A percentile compares a stretch with the other conserved stretches of the same genome.
Evolutionary conservation across 2,888 invertebrate genomes (phyloP).

Genomic region (Chrysina gloriosa): DNA sequence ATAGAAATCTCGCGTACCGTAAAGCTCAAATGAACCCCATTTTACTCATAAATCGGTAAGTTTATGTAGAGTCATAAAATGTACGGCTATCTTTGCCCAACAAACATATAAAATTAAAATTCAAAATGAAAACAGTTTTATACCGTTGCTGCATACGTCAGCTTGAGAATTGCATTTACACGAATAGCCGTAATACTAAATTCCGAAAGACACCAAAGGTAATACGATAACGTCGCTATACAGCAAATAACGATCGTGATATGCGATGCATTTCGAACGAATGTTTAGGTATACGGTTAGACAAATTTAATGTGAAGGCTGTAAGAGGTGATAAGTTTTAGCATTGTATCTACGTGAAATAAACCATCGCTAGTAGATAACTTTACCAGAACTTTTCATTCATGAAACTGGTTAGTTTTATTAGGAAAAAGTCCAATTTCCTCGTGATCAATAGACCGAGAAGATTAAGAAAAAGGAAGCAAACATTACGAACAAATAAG

Average conservation of each 20-base stretch:
- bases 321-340: too few relatives aligned
- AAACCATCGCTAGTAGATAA: too few relatives aligned
- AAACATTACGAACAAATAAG: constrained; percentile 1
- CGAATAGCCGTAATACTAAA: constrained; percentile 6
- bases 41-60: constrained; percentile 15
- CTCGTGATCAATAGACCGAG: background rate
- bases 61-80: constrained; percentile 27
- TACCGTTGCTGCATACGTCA: background rate
- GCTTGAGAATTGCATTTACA: background rate
- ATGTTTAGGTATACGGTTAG: too few relatives aligned
- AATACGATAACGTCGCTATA: background rate
- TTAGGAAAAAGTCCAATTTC: too few relatives aligned
- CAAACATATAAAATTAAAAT: constrained; percentile 30
- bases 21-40: constrained; percentile 1
- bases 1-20: too few relatives aligned
- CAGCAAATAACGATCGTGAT: too few relatives aligned
- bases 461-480: constrained; percentile 3
- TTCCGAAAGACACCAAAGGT: background rate
- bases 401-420: too few relatives aligned
- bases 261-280: too few relatives aligned
- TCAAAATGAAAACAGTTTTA: constrained; percentile 15
- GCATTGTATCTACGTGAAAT: too few relatives aligned
- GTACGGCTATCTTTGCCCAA: constrained; percentile 9
- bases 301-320: too few relatives aligned
- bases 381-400: too few relatives aligned